phyloP scores from a whole-genome alignment of 2,888 invertebrate genomes.

The Leucophenga montana region DNA sequence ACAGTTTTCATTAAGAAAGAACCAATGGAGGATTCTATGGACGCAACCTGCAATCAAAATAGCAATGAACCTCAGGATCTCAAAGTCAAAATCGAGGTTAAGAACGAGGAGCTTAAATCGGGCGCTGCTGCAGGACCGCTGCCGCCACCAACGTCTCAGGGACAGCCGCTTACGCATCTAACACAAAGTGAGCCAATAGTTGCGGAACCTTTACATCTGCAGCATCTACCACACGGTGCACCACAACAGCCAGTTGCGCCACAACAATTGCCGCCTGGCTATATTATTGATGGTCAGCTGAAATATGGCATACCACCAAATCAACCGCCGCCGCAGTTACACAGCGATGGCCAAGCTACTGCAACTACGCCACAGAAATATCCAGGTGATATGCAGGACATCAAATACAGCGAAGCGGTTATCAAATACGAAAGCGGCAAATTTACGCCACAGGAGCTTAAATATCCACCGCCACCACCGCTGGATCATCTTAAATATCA shows the following conservation, averaged over 20 bases:
- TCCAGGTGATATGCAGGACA: conserved; percentile 66
- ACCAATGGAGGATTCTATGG: conserved; percentile 73
- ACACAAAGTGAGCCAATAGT: conserved; percentile 64
- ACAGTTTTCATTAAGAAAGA: conserved; percentile 77
- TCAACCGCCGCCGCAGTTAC: conserved; percentile 53
- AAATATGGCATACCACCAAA: conserved; percentile 62
- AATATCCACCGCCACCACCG: conserved; percentile 72
- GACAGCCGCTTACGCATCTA: conserved; percentile 49
- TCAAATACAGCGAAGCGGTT: conserved; percentile 69
- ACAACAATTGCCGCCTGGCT: conserved; percentile 59
- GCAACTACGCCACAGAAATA: conserved; percentile 64
- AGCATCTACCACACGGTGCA: conserved; percentile 55
- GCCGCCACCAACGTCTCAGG: conserved; percentile 33
- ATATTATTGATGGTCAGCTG: conserved; percentile 66
- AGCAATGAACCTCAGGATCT: conserved; percentile 81
- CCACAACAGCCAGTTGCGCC: conserved; percentile 38
- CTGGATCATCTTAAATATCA: conserved; percentile 69
- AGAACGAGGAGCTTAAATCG: conserved; percentile 70
- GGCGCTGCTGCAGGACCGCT: conserved; percentile 47
- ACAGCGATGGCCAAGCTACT: conserved; percentile 55
- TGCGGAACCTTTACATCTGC: conserved; percentile 69
- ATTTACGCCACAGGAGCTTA: conserved; percentile 72
- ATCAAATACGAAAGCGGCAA: conserved; percentile 68
- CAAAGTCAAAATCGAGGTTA: conserved; percentile 82
- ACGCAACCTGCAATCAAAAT: conserved; percentile 73